Evolutionary conservation across 2,888 invertebrate species (phyloP), one percentile per base, ranked within the genome.

Genomic region (Micropterix aruncella): DNA sequence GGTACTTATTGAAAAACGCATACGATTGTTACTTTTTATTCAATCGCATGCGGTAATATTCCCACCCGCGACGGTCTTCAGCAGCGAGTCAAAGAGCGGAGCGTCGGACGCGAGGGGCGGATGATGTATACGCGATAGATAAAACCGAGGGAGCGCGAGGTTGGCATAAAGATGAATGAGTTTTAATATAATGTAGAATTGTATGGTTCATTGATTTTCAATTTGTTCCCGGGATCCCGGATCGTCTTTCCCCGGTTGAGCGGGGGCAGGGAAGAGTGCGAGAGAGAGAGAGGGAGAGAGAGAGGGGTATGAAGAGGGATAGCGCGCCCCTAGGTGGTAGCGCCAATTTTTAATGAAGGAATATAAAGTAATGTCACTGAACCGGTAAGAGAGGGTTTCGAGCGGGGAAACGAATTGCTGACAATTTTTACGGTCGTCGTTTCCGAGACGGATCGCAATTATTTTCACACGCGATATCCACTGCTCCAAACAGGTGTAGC

Each of bases 141-240:
- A 27, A 27, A 27, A 44, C 46, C 44, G 19, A 27, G 44, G 38
- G 45, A 43, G 46, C 44, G 48, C 42, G 40, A 37, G 41, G 43
- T 42, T 19, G 42, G 38, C 45, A 40, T 41, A 44, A 43, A 63
- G 59, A 61, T 57, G 61, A 63, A 65, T 63, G 59, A 62, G 57
- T 60, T 61, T 63, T 62, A 59, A 62, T 63, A 65, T 63, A 59
- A 63, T 63, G 65, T 63, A 61, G 61, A 60, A 61, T 63, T 58
- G 59, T 58, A 56, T 54, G 62, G 63, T 64, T 65, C 64, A 66
- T 66, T 67, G 66, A 65, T 66, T 68, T 68, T 67, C 66, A 65
- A 66, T 67, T 66, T 65, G 38, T 42, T 37, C 40, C 40, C 39
- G 36, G 43, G 12, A 44, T 27, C 27, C 12, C 27, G 27, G 27